Evolutionary conservation across 2,888 invertebrate species (phyloP).

Genomic region (Drosophila parthenogenetica): DNA sequence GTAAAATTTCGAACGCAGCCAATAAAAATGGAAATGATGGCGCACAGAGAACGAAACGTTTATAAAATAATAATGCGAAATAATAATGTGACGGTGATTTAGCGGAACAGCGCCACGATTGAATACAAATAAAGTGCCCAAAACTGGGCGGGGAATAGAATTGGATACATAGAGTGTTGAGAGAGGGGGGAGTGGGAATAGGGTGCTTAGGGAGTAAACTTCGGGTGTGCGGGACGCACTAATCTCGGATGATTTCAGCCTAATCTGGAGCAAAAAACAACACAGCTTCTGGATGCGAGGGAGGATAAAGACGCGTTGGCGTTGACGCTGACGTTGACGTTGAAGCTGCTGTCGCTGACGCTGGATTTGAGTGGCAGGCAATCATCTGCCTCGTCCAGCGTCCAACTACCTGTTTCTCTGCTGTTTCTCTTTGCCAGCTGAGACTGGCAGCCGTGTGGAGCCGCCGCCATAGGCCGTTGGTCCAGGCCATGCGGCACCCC

Average conservation of each 20-base stretch:
- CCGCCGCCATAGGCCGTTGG: conserved; percentile 70
- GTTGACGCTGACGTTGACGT: conserved; percentile 4
- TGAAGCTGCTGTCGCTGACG: conserved; percentile 43
- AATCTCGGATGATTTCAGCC: conserved; percentile 81
- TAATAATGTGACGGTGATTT: conserved; percentile 83
- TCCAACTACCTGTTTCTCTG: conserved; percentile 80
- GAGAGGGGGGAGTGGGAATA: conserved; percentile 11
- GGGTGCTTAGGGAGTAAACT: conserved; percentile 23
- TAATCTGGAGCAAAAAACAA: conserved; percentile 77
- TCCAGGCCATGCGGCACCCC: conserved; percentile 72
- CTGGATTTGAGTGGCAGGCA: conserved; percentile 67
- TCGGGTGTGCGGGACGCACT: conserved; percentile 61
- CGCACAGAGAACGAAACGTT: conserved; percentile 73
- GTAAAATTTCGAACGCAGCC: conserved; percentile 76
- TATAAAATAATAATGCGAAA: conserved; percentile 83
- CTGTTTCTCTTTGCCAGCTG: conserved; percentile 60
- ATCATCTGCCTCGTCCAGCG: conserved; percentile 67
- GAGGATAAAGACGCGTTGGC: conserved; percentile 9
- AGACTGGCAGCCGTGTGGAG: conserved; percentile 42
- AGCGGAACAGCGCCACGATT: conserved; percentile 82
- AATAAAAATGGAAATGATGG: conserved; percentile 83
- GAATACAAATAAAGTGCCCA: conserved; percentile 82
- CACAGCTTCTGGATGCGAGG: conserved; percentile 21
- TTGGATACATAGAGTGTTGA: not conserved
- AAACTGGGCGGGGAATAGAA: conserved; percentile 16